Conservation (phyloP, 2,888 invertebrate genomes). For the Limnephilus rhombicus region DNA sequence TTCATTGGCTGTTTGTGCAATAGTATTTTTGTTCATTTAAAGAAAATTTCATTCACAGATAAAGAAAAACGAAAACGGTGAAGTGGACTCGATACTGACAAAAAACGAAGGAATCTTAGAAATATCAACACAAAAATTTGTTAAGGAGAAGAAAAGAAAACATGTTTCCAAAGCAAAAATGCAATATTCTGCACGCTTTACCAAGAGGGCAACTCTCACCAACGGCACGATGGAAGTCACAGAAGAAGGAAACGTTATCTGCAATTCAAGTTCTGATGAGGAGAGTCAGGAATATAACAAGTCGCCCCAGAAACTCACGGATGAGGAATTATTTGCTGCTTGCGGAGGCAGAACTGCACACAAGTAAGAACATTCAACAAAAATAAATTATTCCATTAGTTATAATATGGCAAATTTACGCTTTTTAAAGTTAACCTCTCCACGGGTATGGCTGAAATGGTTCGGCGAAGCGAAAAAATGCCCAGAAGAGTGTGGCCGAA, state of each 20-base stretch:
- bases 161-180: conserved; percentile 21
- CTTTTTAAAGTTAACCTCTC: background rate
- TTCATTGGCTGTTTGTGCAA: background rate
- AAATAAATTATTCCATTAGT: background rate
- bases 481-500: too few relatives aligned
- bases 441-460: too few relatives aligned
- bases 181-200: conserved; percentile 72
- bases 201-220: conserved; percentile 72
- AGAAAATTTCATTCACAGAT: too few relatives aligned
- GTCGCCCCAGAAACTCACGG: conserved; percentile 75
- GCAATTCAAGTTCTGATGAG: conserved; percentile 67
- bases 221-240: conserved; percentile 68
- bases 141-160: conserved; percentile 70
- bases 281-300: conserved; percentile 69
- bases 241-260: background rate
- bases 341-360: conserved; percentile 91
- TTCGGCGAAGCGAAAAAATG: too few relatives aligned
- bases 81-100: conserved; percentile 63
- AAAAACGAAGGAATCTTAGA: conserved; percentile 42
- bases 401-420: background rate
- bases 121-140: conserved; percentile 69
- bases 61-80: conserved; percentile 67
- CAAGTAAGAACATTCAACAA: conserved; percentile 78
- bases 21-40: background rate
- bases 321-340: conserved; percentile 88